Evolutionary conservation across 2,888 invertebrate species (phyloP), one percentile per base, ranked within the genome.

Genomic region (Nomada lathburiana): DNA sequence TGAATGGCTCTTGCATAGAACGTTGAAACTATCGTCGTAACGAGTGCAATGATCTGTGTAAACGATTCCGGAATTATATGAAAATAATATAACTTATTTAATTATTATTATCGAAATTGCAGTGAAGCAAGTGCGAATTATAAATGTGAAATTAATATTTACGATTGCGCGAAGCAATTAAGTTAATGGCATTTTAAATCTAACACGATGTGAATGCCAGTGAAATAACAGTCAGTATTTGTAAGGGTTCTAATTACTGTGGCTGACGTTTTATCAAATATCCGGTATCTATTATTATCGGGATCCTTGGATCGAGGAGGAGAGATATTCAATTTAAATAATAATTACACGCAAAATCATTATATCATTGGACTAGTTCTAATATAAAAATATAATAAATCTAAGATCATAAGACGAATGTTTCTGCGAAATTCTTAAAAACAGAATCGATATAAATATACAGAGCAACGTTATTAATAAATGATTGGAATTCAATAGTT

Each of bases 111-210:
- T 55, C 42, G 42, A 44, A 23, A 26, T 4, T 57, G 13, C 42
- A 57, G 23, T 69, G 7, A 11, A 69, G 23, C n/a, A 47, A 47
- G 18, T n/a, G 2, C 16, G 11, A 69, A 3, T 26, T 13, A n/a
- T 69, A 57, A 69, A 69, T 44, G 13, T 16, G 42, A 69, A 3
- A 44, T 69, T 44, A n/a, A 44, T 69, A 57, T 57, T 57, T 50
- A 26, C 67, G 20, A 55, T 42, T 18, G 7, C 13, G 29, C n/a
- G 29, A 29, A 52, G 20, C 20, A 68, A 55, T 68, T 68, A 42
- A 20, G 23, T 55, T 36, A 53, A 20, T 67, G 13, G 7, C 5
- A 23, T 55, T 68, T 42, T 53, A 23, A 53, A 23, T 42, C 11
- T 2, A 23, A 55, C 1, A 23, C 16, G 4, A 1, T 18, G 36